Conservation (phyloP, 2,113 vertebrate genomes). For the Trochalopteron elliotii region DNA sequence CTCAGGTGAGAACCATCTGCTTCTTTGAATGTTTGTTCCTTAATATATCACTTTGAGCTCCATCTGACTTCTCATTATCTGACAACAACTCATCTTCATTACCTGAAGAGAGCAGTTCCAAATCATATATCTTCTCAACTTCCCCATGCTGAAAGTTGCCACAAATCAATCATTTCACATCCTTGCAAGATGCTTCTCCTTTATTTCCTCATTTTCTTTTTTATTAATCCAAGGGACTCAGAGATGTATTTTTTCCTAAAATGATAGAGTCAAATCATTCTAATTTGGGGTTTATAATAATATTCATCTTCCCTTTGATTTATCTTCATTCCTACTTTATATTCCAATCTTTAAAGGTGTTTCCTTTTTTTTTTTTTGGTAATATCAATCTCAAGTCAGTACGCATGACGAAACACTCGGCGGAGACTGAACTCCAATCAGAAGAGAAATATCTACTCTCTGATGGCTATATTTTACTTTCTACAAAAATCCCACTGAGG, state of each 20-base stretch:
- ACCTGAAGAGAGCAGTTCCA: neutral
- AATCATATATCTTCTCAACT: neutral
- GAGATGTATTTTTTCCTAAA: neutral
- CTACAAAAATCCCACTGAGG: neutral
- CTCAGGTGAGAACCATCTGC: neutral
- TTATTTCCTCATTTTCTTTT: neutral
- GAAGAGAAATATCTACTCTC: neutral
- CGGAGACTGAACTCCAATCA: neutral
- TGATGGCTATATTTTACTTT: neutral
- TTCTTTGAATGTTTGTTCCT: neutral
- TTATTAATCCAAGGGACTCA: neutral
- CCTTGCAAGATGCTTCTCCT: neutral
- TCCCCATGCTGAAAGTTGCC: neutral
- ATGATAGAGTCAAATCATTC: neutral
- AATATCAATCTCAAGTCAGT: neutral
- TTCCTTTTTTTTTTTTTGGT: neutral
- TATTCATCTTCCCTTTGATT: neutral
- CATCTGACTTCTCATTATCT: conserved; percentile 27
- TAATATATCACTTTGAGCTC: neutral
- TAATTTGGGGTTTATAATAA: neutral
- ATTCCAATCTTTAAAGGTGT: neutral
- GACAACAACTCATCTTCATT: conserved; percentile 26
- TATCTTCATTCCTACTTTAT: neutral
- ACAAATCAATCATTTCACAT: neutral
- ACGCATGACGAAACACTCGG: neutral